Base-by-base conservation (phyloP, 2,113 vertebrate species). In the Myiagra hebetior region DNA sequence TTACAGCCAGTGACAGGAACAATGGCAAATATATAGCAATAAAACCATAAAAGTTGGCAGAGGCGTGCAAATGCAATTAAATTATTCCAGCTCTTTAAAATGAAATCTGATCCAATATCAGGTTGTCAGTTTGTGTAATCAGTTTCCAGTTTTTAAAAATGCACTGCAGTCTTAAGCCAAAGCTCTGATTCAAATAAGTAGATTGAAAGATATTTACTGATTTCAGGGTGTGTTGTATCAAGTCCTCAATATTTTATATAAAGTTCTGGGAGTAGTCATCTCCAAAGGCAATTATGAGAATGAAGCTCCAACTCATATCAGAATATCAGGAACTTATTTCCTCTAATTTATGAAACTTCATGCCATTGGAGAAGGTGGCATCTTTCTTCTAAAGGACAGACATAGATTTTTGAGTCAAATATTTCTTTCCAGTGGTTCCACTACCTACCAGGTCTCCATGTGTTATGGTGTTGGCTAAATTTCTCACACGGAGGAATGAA, bases 21-120 rank as follows among this genome's bases (percentile, higher is more conserved):
- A 94, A 90, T 82, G 53, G 74, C 53, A 87, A 91, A 94, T 86
- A 88, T 59, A 77, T 41, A 81, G 44, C 63, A 77, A 87, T 78
- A 85, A 95, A 93, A 24, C 68, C 26, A 62, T 60, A 82, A 69
- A 79, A 96, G 92, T 86, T 95, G 89, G 87, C 82, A 96, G 56
- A 90, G 79, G 47, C 3, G 3, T 90, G 49, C 26, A 93, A 53
- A 79, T 57, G 74, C 68, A 96, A 91, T 93, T 91, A 89, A 92
- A 97, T 94, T 95, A 95, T 90, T 94, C 62, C 26, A 81, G 19
- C 24, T 86, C 35, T 91, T 96, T 93, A 89, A 93, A 94, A 79
- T 31, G 93, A 94, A 86, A 92, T 90, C 55, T 70, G 60, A 88
- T 88, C 73, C 82, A 77, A 23, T 81, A 70, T 74, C 60, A 84